phyloP scores from a whole-genome alignment of 2,888 invertebrate species.

The Dastarcus helophoroides region DNA sequence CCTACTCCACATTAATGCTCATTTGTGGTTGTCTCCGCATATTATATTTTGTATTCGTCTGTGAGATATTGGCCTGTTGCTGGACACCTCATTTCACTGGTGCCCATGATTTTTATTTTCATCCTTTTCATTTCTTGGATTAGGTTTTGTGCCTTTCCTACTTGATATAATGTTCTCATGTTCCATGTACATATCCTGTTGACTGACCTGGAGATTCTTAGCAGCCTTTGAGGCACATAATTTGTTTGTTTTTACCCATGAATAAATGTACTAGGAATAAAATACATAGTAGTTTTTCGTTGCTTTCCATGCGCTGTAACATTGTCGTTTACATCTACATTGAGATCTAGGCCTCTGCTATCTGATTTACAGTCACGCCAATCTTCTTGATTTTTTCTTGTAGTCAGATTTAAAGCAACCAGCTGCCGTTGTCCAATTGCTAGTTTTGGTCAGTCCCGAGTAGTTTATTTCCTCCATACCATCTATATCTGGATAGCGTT shows the following conservation, averaged over 20 bases:
- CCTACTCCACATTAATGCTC: too few relatives aligned
- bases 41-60: too few relatives aligned
- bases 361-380: constrained; percentile 5
- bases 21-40: too few relatives aligned
- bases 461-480: too few relatives aligned
- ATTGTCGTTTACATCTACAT: constrained; percentile 4
- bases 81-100: too few relatives aligned
- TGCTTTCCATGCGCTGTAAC: constrained; percentile 5
- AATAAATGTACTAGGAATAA: constrained; percentile 8
- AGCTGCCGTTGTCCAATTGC: constrained; percentile 6
- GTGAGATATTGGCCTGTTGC: too few relatives aligned
- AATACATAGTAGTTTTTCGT: constrained; percentile 7
- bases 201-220: constrained; percentile 7
- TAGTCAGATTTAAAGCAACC: constrained; percentile 5
- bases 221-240: constrained; percentile 7
- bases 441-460: constrained; percentile 6
- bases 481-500: too few relatives aligned
- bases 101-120: too few relatives aligned
- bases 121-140: too few relatives aligned
- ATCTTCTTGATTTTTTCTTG: neutral
- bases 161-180: too few relatives aligned
- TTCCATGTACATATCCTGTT: constrained; percentile 3
- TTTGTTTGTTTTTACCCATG: too few relatives aligned
- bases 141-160: too few relatives aligned
- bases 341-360: constrained; percentile 4